These are phyloP conservation scores for Eristalinus aeneus DNA, from an alignment of 2,888 invertebrate species.

Conservation along the genomic window DNA sequence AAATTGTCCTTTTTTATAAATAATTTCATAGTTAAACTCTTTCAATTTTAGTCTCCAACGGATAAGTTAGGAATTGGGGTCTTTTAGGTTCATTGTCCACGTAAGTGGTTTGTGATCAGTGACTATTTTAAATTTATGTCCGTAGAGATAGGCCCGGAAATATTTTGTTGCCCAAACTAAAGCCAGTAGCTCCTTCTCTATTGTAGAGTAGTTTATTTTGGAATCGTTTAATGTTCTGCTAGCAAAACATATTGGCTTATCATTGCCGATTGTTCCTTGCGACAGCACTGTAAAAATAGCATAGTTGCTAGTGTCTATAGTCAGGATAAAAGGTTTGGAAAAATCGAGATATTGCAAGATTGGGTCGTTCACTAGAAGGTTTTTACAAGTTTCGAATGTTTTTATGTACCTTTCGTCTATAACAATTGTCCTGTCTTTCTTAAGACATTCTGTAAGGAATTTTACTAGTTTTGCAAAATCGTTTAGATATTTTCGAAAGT, in stretches of 20 bases:
- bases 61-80: slow-evolving; percentile 74
- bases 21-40: slow-evolving; percentile 52
- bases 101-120: too few species aligned
- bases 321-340: background rate
- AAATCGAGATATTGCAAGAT: background rate
- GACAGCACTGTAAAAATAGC: background rate
- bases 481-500: slow-evolving; percentile 68
- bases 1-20: slow-evolving; percentile 41
- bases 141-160: slow-evolving; percentile 76
- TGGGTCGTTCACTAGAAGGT: background rate
- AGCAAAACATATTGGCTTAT: background rate
- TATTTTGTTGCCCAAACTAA: too few species aligned
- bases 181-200: slow-evolving; percentile 51
- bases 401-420: slow-evolving; percentile 17
- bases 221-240: background rate
- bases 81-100: slow-evolving; percentile 77
- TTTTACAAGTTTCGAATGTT: slow-evolving; percentile 53
- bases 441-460: slow-evolving; percentile 66
- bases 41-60: slow-evolving; percentile 50
- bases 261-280: background rate
- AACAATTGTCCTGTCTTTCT: too few species aligned
- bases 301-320: background rate
- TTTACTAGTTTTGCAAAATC: slow-evolving; percentile 66
- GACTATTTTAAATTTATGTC: too few species aligned
- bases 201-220: background rate